Base-by-base conservation (phyloP, 1,140 invertebrate species). In the Meloidogyne chitwoodi region DNA sequence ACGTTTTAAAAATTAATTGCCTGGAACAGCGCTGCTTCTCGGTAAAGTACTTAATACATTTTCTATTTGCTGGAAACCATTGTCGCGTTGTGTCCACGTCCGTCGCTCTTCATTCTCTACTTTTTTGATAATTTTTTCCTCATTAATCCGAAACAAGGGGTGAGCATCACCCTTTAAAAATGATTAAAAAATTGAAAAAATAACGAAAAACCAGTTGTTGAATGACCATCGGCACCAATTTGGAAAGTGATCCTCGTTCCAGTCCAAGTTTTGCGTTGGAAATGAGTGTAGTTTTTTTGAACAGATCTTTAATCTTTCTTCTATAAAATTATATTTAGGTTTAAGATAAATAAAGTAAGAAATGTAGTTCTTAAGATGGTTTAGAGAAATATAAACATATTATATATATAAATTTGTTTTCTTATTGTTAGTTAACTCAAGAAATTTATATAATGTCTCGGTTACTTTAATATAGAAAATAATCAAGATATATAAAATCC, bases 221-320 rank as follows among this genome's bases (percentile, higher is more conserved):
- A 14, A 56, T 24, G 19, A 73, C n/a, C 31, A 63, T 8, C 4
- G 56, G 71, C 24, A 67, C 38, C 8, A 67, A 67, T 34, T 67
- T 41, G 22, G 65, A n/a, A 31, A 73, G 34, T 41, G 56, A 38
- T 64, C 61, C 64, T 64, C 71, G 71, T 73, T 64, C 71, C 24
- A 73, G 24, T 63, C 71, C 71, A 4, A 73, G 44, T 64, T 26
- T 26, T 34, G 27, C 24, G n/a, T 24, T 19, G 5, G 24, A 61
- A 56, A 63, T 41, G 26, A 73, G 10, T 34, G 56, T n/a, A 24
- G 71, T 64, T 19, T 64, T 61, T n/a, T 73, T 73, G n/a, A 73
- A 73, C 5, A 73, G 64, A 26, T 63, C 71, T n/a, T 73, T 73
- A 27, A 73, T 73, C 34, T 63, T 73, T 56, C 71, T 61, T n/a